Conservation (phyloP, 2,888 invertebrate genomes). For the Drosophila sordidula region DNA sequence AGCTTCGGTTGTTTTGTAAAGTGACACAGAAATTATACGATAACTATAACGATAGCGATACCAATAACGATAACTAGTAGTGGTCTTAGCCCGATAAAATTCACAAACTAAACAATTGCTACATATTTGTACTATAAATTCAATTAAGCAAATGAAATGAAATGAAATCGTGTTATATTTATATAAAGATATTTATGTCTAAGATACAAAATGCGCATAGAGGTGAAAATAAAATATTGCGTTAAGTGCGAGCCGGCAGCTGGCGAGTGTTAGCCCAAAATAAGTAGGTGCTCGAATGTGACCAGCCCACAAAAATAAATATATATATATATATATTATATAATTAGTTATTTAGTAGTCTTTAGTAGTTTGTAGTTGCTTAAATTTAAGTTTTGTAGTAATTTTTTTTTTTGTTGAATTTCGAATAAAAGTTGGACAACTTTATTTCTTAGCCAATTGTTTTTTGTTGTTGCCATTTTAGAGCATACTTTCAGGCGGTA, state of each 20-base stretch:
- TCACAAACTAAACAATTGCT: slow-evolving; percentile 72
- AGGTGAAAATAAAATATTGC: slow-evolving; percentile 63
- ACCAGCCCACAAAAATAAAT: slow-evolving; percentile 4
- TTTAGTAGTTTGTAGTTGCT: slow-evolving; percentile 54
- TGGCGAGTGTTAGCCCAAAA: slow-evolving; percentile 30
- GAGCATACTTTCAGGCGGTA: slow-evolving; percentile 48
- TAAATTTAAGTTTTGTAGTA: neutral
- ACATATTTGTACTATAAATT: slow-evolving; percentile 56
- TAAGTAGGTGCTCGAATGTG: slow-evolving; percentile 31
- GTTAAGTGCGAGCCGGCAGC: slow-evolving; percentile 36
- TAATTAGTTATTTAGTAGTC: slow-evolving; percentile 43
- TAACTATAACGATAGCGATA: slow-evolving; percentile 36
- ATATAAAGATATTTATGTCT: slow-evolving; percentile 47
- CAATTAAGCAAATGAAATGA: slow-evolving; percentile 36
- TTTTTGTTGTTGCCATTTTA: neutral
- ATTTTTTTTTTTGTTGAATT: too few relatives aligned
- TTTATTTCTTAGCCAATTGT: slow-evolving; percentile 4
- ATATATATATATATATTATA: slow-evolving; percentile 1
- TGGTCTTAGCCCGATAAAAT: slow-evolving; percentile 39
- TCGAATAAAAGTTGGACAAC: slow-evolving; percentile 15
- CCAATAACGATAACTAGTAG: slow-evolving; percentile 32
- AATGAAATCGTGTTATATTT: slow-evolving; percentile 67
- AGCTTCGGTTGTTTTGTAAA: slow-evolving; percentile 81
- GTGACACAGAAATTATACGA: slow-evolving; percentile 56
- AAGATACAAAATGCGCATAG: slow-evolving; percentile 67